Percentiles rank a stretch among this genome's conserved stretches.
Conservation (phyloP, 2,113 vertebrate species). For the Apodemus sylvaticus region DNA sequence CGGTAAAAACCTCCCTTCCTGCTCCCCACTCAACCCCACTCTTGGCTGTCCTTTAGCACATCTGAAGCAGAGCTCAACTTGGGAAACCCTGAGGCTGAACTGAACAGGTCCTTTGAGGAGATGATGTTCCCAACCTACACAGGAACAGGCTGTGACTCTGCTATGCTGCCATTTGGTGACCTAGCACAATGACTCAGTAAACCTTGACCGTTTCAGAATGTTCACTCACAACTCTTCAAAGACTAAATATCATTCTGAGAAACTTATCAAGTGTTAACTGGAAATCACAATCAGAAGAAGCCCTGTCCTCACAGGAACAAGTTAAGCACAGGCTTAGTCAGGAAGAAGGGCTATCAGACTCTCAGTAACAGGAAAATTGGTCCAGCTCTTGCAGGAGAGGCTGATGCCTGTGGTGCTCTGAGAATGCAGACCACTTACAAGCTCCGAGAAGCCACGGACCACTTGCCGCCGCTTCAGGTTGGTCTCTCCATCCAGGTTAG, state of each 20-base stretch:
- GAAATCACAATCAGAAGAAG: not conserved
- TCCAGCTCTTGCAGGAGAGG: not conserved
- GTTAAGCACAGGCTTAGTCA: accelerated
- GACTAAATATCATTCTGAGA: not conserved
- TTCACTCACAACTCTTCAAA: not conserved
- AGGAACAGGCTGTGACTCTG: not conserved
- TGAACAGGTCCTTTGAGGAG: not conserved
- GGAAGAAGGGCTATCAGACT: not conserved
- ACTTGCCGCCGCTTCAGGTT: conserved; percentile 97
- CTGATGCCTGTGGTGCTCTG: accelerated
- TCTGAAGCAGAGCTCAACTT: not conserved
- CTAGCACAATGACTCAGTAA: not conserved
- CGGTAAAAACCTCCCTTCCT: not conserved
- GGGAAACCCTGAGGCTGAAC: not conserved
- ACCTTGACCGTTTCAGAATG: not conserved
- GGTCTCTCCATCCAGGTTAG: conserved; percentile 98
- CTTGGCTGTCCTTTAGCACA: no score
- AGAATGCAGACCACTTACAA: conserved; percentile 87
- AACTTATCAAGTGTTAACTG: not conserved
- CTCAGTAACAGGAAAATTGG: not conserved
- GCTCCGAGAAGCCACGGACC: conserved; percentile 93
- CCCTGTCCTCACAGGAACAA: no score
- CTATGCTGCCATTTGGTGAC: not conserved
- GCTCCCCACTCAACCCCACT: not conserved
- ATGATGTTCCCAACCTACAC: not conserved